These are phyloP conservation scores for Agonopterix subpropinquella DNA, from an alignment of 2,888 invertebrate genomes.

Conservation along the genomic window DNA sequence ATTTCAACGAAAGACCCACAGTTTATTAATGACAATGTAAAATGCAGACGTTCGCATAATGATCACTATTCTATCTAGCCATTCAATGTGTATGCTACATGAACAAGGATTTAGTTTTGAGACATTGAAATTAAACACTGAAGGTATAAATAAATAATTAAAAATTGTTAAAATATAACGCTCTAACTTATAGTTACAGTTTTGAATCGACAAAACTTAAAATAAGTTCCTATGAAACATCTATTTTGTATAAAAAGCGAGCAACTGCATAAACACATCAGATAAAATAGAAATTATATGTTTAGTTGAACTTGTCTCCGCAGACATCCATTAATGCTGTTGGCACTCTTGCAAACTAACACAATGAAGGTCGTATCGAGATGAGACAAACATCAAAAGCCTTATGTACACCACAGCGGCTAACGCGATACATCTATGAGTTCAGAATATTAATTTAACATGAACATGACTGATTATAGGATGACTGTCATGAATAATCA, in stretches of 20 bases:
- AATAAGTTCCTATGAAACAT: slow-evolving; percentile 67
- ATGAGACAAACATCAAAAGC: slow-evolving; percentile 46
- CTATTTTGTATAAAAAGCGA: slow-evolving; percentile 37
- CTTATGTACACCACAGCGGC: slow-evolving; percentile 52
- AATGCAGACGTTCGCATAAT: slow-evolving; percentile 37
- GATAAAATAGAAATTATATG: slow-evolving; percentile 8
- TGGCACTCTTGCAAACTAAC: slow-evolving; percentile 60
- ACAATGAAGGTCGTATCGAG: slow-evolving; percentile 59
- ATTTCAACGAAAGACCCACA: slow-evolving; percentile 33
- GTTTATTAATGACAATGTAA: slow-evolving; percentile 25
- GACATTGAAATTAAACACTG: slow-evolving; percentile 48
- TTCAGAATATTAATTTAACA: slow-evolving; percentile 24
- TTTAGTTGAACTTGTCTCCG: slow-evolving; percentile 30
- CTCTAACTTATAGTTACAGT: slow-evolving; percentile 75
- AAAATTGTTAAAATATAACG: slow-evolving; percentile 53
- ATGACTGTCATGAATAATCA: slow-evolving; percentile 64
- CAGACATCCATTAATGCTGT: slow-evolving; percentile 59
- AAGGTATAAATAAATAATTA: slow-evolving; percentile 63
- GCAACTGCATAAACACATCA: slow-evolving; percentile 27
- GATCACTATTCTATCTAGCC: slow-evolving; percentile 45
- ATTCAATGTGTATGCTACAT: slow-evolving; percentile 36
- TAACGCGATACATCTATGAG: slow-evolving; percentile 23
- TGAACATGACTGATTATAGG: slow-evolving; percentile 36
- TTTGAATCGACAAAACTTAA: slow-evolving; percentile 73
- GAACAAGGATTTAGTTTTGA: slow-evolving; percentile 43